phyloP scores from a whole-genome alignment of 2,797 vertebrate species.

The Phyllotis vaccarum region DNA sequence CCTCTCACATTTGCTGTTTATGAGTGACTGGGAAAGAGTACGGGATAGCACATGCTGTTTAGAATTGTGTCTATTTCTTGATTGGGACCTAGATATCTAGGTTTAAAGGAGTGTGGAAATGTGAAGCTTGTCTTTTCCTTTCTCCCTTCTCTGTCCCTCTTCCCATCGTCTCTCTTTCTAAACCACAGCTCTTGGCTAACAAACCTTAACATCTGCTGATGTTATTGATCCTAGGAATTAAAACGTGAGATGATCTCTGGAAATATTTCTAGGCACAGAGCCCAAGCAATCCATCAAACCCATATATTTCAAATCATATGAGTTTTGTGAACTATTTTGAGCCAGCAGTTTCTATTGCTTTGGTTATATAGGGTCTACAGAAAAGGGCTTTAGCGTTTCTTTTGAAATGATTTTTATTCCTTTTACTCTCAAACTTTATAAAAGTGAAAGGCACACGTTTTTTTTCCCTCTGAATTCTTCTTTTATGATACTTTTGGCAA shows the following conservation, averaged over 20 bases:
- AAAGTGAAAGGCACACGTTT: not conserved
- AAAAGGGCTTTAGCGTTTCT: constrained; percentile 58
- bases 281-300: constrained; percentile 67
- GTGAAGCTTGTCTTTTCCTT: not conserved
- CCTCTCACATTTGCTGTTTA: constrained; percentile 2
- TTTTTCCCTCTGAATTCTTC: constrained; percentile 30
- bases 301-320: constrained; percentile 68
- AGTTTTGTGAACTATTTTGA: constrained; percentile 69
- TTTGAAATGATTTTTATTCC: constrained; percentile 52
- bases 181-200: constrained; percentile 67
- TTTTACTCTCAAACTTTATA: constrained; percentile 20
- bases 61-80: constrained; percentile 50
- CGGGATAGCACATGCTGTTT: constrained; percentile 1
- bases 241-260: constrained; percentile 69
- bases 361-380: constrained; percentile 27
- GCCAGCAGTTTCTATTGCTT: constrained; percentile 51
- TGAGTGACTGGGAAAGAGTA: constrained; percentile 30
- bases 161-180: not conserved
- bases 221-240: constrained; percentile 78
- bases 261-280: constrained; percentile 67
- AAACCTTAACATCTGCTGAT: constrained; percentile 71
- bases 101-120: constrained; percentile 29
- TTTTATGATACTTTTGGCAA: constrained; percentile 2
- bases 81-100: constrained; percentile 45
- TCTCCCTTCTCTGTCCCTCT: rapidly evolving